Base-by-base conservation (phyloP, 2,888 invertebrate genomes). In the Zhuqinia jingwanae region DNA sequence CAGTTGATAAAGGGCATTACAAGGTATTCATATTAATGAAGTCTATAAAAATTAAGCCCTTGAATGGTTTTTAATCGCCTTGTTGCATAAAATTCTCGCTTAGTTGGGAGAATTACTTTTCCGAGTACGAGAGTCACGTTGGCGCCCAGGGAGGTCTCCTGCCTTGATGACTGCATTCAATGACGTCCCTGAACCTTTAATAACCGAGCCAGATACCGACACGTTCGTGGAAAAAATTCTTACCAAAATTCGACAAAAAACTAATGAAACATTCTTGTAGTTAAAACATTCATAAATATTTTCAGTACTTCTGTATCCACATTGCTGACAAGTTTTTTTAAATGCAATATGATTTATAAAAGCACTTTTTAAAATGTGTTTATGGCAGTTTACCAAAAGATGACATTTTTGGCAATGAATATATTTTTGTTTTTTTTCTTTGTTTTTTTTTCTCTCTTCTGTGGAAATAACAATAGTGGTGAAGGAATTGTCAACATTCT, bases 41-140 rank as follows among this genome's bases (percentile, higher is more conserved):
- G n/a, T 13, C 47, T 22, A 17, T 58, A 20, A 2, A 58, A 22
- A 58, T 20, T 58, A 58, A 20, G 2, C n/a, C 15, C 5, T 56
- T n/a, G 20, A 17, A n/a, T 58, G 1, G 17, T 22, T 22, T 22
- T 11, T 10, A 22, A 58, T 22, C 22, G 3, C 11, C 58, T 6
- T 58, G 11, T 47, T 53, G 15, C 11, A 56, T 25, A 60, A 20
- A 17, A 17, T 25, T 50, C 27, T 47, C 13, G 10, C 25, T n/a
- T n/a, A 87, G 87, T 73, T 87, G 25, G 87, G 87, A 1, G 84
- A 87, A 45, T 17, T 87, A 13, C 76, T 87, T 3, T 87, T 87
- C 68, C 87, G 87, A n/a, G 87, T 87, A 53, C 79, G 87, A n/a
- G 87, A 87, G 45, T 87, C 87, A 10, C 56, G 53, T 47, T 87